Base-by-base conservation (phyloP, 2,113 vertebrate species). In the Ceyx margarethae region DNA sequence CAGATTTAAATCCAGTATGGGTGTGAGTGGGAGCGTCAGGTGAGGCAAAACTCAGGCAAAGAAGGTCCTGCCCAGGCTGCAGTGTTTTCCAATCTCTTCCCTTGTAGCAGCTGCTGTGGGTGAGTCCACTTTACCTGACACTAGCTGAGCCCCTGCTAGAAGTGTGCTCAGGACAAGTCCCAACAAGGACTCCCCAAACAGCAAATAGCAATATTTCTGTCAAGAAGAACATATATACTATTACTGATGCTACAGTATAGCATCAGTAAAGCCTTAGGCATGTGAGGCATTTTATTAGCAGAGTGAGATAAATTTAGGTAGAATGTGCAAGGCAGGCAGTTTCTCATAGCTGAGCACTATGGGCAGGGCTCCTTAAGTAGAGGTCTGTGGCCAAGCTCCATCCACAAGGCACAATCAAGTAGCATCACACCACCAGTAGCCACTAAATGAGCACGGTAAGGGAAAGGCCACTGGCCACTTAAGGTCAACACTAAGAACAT, bases 141-240 rank as follows among this genome's bases (percentile, higher is more conserved):
- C 25, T 0, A 0, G 8, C 21, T 61, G 25, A 71, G 50, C 9
- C 11, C 23, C 20, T 29, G 4, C 4, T 16, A 64, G 19, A 25
- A 5, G 5, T 60, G 13, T 56, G 43, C 9, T 78, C 15, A 46
- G 56, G 43, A 40, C 33, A 90, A 85, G 62, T 45, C 46, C 8
- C 37, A 19, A 2, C 25, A 61, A 64, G 26, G 29, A 57, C 46
- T 42, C 35, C 14, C 35, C 61, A 35, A 85, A 18, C 12, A 87
- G 37, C 21, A 57, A 67, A 72, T 64, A 67, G 11, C 43, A 56
- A 33, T 37, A 17, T 64, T 77, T 85, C 48, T 37, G 22, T 62
- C 35, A 54, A 54, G 22, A 77, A 25, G 22, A 71, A 35, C 8
- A 35, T 11, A 22, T 26, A 85, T 3, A 50, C 6, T 28, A 33